Conservation (phyloP, 1,140 invertebrate genomes). For the Portunus trituberculatus region DNA sequence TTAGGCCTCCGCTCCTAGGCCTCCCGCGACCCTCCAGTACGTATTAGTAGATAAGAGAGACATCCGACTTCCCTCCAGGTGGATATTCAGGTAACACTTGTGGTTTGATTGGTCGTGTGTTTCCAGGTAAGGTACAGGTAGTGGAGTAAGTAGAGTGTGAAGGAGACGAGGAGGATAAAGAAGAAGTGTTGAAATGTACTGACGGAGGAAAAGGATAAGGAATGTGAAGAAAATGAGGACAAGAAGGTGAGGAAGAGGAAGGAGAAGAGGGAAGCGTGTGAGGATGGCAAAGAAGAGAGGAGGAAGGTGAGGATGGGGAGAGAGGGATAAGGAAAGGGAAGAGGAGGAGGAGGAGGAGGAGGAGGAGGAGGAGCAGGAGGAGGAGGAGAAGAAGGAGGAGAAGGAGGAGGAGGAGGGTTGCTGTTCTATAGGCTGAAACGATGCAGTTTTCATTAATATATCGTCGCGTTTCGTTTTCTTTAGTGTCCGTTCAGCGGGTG, state of each 20-base stretch:
- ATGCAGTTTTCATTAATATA: not conserved
- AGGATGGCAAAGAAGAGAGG: not conserved
- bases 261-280: not conserved
- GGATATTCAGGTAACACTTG: too few species aligned
- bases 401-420: not conserved
- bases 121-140: not conserved
- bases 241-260: not conserved
- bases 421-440: not conserved
- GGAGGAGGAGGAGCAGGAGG: not conserved
- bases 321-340: not conserved
- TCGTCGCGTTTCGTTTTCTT: not conserved
- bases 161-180: not conserved
- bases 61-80: not conserved
- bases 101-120: too few species aligned
- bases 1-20: slow-evolving; percentile 46
- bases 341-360: not conserved
- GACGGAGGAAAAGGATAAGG: too few species aligned
- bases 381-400: not conserved
- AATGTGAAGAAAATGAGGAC: not conserved
- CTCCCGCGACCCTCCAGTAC: slow-evolving; percentile 43
- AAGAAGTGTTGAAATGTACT: not conserved
- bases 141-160: not conserved
- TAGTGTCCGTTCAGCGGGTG: not conserved
- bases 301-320: not conserved
- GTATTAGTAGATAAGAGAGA: slow-evolving; percentile 34